Evolutionary conservation across 2,113 vertebrate species (phyloP).

Genomic region (Phyllostomus discolor): DNA sequence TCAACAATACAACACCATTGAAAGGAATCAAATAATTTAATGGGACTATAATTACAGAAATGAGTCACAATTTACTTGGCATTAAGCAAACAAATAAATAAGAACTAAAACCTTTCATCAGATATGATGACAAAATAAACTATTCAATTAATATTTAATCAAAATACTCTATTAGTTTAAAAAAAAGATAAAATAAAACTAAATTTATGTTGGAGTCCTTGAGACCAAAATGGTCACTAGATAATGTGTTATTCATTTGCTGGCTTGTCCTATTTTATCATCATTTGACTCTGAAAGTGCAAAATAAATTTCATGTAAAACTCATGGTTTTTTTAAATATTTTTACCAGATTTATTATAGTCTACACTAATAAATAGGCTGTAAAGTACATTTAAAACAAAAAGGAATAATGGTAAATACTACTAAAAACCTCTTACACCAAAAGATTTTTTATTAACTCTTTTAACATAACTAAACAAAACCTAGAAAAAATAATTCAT

Average conservation of each 20-base stretch:
- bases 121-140: slow-evolving; percentile 51
- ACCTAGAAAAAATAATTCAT: neutral
- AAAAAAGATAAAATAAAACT: slow-evolving; percentile 58
- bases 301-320: slow-evolving; percentile 76
- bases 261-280: slow-evolving; percentile 70
- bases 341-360: slow-evolving; percentile 44
- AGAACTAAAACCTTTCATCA: slow-evolving; percentile 30
- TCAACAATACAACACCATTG: slow-evolving; percentile 17
- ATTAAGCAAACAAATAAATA: neutral
- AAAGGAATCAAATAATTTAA: slow-evolving; percentile 54
- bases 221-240: neutral
- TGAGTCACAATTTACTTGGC: neutral
- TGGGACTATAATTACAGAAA: neutral
- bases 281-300: slow-evolving; percentile 74
- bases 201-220: slow-evolving; percentile 11
- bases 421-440: neutral
- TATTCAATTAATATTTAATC: slow-evolving; percentile 35
- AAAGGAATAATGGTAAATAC: neutral
- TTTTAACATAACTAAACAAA: neutral
- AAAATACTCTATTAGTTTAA: slow-evolving; percentile 67
- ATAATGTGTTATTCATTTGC: slow-evolving; percentile 73
- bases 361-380: neutral
- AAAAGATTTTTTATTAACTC: neutral
- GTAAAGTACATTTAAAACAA: neutral
- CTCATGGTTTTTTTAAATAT: slow-evolving; percentile 29